These are phyloP conservation scores for Pipistrellus pipistrellus DNA, from an alignment of 2,797 vertebrate species.

Conservation along the genomic window DNA sequence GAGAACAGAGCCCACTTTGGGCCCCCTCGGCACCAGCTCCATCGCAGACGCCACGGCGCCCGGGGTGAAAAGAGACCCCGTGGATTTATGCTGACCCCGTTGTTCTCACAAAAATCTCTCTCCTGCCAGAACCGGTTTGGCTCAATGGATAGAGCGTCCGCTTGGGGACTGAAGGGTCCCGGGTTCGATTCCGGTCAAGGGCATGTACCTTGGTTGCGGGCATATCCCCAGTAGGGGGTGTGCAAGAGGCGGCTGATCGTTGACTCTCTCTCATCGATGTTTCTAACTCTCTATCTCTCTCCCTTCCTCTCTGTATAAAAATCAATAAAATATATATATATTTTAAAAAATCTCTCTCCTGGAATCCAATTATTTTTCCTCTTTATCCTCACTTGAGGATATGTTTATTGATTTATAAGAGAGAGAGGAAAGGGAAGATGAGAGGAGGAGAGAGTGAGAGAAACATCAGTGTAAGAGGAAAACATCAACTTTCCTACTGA, in stretches of 20 bases:
- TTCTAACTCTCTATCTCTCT: no score
- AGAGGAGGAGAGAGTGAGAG: no score
- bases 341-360: background rate
- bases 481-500: background rate
- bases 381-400: background rate
- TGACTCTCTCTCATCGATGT: no score
- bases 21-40: accelerated
- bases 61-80: background rate
- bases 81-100: background rate
- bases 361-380: background rate
- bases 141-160: no score
- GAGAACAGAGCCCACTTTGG: background rate
- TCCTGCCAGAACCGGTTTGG: no score
- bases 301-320: no score
- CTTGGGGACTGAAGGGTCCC: no score
- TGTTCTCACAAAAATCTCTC: background rate
- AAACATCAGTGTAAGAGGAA: background rate
- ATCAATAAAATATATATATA: no score
- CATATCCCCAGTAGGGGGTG: no score
- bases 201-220: no score
- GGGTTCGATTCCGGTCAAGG: no score
- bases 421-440: background rate
- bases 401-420: background rate
- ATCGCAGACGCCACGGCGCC: accelerated
- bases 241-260: no score